Evolutionary conservation across 2,797 vertebrate species (phyloP).

Genomic region (Lindbergichthys nudifrons): DNA sequence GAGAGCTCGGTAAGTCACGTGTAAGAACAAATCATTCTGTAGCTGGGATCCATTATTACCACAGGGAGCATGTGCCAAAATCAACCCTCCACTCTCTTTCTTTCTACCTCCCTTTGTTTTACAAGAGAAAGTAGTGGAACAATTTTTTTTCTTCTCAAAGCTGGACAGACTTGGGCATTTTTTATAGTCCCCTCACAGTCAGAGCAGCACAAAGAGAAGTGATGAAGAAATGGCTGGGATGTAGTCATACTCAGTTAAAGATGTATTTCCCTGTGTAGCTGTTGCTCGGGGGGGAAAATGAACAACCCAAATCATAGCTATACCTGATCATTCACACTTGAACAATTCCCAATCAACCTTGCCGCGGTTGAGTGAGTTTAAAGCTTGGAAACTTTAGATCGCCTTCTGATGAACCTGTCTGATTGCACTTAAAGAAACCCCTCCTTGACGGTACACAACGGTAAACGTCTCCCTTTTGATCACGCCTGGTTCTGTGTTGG

Average conservation of each 20-base stretch:
- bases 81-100: constrained; percentile 71
- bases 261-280: constrained; percentile 52
- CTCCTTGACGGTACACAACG: not conserved
- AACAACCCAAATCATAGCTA: constrained; percentile 29
- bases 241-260: constrained; percentile 52
- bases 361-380: constrained; percentile 30
- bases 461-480: constrained; percentile 60
- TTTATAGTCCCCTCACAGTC: constrained; percentile 69
- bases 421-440: constrained; percentile 49
- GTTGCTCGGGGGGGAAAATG: constrained; percentile 46
- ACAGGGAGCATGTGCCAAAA: constrained; percentile 71
- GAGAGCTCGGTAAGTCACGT: constrained; percentile 76
- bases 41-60: constrained; percentile 83
- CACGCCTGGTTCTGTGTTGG: constrained; percentile 29
- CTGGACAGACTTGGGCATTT: constrained; percentile 69
- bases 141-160: constrained; percentile 44
- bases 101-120: constrained; percentile 66
- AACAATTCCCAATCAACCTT: constrained; percentile 51
- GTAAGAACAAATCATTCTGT: constrained; percentile 77
- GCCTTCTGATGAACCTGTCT: constrained; percentile 46
- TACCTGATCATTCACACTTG: constrained; percentile 55
- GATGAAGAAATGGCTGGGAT: constrained; percentile 67
- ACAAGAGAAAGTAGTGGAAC: constrained; percentile 78
- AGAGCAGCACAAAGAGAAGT: constrained; percentile 46
- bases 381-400: constrained; percentile 65